Percentiles rank a stretch among this genome's conserved stretches.
Evolutionary conservation across 2,888 invertebrate genomes (phyloP).

Genomic region (Caenorhabditis drosophilae): DNA sequence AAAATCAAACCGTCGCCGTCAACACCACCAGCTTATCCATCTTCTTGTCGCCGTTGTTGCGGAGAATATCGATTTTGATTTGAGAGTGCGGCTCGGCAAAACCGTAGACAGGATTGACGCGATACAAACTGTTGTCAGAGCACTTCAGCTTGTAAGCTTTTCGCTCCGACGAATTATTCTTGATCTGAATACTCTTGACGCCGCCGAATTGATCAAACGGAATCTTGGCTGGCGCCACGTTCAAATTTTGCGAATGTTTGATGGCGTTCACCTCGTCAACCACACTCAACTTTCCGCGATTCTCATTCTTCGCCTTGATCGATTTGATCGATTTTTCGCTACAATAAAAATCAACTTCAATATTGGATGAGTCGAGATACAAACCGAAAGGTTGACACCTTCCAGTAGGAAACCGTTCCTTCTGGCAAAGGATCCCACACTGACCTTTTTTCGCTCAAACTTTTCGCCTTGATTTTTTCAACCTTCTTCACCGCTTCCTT

Average conservation of each 20-base stretch:
- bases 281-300: conserved; percentile 1
- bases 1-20: conserved; percentile 20
- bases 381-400: not conserved
- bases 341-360: not conserved
- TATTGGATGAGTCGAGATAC: conserved; percentile 12
- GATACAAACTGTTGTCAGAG: conserved; percentile 36
- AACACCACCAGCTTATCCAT: conserved; percentile 35
- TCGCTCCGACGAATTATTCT: conserved; percentile 30
- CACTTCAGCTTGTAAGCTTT: conserved; percentile 40
- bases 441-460: too few relatives aligned
- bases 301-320: not conserved
- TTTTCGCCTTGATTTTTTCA: conserved; percentile 8
- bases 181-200: conserved; percentile 19
- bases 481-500: conserved; percentile 1
- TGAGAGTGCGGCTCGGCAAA: conserved; percentile 32
- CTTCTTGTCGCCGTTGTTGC: conserved; percentile 33
- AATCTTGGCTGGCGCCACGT: conserved; percentile 22
- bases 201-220: conserved; percentile 24
- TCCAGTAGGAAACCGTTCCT: conserved; percentile 11
- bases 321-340: conserved; percentile 5
- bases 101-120: conserved; percentile 37
- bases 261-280: conserved; percentile 19
- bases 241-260: conserved; percentile 21
- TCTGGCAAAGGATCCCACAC: too few relatives aligned
- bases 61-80: conserved; percentile 30